Evolutionary conservation across 2,797 vertebrate species (phyloP).

Genomic region (Halcyon smyrnensis): DNA sequence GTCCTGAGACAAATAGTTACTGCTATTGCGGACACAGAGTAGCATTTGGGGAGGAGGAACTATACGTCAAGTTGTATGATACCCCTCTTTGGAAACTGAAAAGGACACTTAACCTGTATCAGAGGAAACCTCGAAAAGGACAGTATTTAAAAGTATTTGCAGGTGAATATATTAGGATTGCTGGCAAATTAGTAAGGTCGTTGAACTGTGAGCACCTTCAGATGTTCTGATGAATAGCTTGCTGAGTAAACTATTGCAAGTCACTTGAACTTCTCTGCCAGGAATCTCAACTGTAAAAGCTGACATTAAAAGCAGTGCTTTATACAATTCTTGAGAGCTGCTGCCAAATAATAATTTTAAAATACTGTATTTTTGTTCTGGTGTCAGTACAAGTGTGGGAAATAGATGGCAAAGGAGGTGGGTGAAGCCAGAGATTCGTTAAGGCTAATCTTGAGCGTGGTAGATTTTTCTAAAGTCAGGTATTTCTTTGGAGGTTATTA

Average conservation of each 20-base stretch:
- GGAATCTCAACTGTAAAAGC: neutral
- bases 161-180: neutral
- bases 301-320: neutral
- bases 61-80: neutral
- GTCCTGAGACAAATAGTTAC: neutral
- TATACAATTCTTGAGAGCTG: neutral
- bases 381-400: neutral
- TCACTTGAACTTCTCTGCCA: neutral
- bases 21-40: neutral
- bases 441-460: neutral
- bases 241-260: neutral
- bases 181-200: neutral
- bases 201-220: neutral
- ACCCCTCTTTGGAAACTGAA: slow-evolving; percentile 9
- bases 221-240: neutral
- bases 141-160: slow-evolving; percentile 45
- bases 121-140: slow-evolving; percentile 18
- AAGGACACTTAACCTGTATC: neutral
- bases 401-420: neutral
- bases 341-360: neutral
- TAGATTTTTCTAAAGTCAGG: neutral
- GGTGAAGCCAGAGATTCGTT: neutral
- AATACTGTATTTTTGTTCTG: neutral
- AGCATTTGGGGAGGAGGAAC: neutral
- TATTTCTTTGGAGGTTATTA: neutral